Base-by-base conservation (phyloP, 2,797 vertebrate genomes). In the Enteromius thamalakanensis region DNA sequence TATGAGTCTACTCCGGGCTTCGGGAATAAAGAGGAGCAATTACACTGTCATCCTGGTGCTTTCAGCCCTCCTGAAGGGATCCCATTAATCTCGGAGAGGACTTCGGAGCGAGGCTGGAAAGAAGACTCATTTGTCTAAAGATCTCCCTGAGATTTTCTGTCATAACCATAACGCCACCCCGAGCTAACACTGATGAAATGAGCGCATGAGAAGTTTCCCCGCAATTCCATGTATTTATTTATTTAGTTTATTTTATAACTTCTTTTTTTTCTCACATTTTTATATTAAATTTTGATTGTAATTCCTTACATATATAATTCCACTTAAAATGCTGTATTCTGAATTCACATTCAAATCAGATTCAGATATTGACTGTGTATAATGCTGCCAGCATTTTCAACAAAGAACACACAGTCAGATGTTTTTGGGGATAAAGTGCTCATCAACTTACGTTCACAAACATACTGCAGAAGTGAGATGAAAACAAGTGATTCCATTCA, bases 11-110 rank as follows among this genome's bases (percentile, higher is more conserved):
- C 75, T 37, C 29, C 26, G 37, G 81, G 65, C 72, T 15, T n/a
- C 47, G 26, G 47, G 71, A 51, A 45, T 4, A 3, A 7, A 69
- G 26, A 83, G 26, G 65, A 78, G 75, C 75, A 78, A 83, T 83
- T 70, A 77, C 65, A 70, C 51, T 37, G 45, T 76, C 62, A 68
- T 53, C 55, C 47, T 51, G n/a, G 60, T 42, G 60, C 80, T 78
- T 53, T 45, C 49, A 69, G 70, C 8, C 81, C 72, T 76, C 81
- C 81, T 69, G 62, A 67, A 76, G 81, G 72, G 81, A 83, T 83
- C 74, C 10, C 51, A 83, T 83, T 83, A 77, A 83, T 83, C 81
- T 77, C 65, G 70, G 23, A 11, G 21, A 77, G 62, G 60, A 69
- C 81, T 69, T 78, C 26, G 19, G 51, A 82, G 69, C 32, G 19